Evolutionary conservation across 2,797 vertebrate genomes (phyloP).

Genomic region (Lates japonicus): DNA sequence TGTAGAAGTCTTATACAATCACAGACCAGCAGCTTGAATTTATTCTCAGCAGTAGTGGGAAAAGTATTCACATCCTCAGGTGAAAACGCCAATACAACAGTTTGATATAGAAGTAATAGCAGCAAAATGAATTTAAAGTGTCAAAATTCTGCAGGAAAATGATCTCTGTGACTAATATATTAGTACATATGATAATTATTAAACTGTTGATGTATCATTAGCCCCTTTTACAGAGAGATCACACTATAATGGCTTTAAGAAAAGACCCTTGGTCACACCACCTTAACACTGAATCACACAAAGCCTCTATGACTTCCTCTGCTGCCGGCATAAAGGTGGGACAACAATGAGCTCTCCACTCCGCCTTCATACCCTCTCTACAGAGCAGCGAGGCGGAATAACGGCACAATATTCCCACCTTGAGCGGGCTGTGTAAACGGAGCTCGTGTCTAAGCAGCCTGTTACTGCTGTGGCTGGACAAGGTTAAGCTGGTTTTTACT

Average conservation of each 20-base stretch:
- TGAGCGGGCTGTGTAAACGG: too few species aligned
- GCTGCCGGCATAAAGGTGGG: too few species aligned
- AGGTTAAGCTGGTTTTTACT: not conserved
- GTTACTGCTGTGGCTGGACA: not conserved
- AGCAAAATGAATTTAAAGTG: not conserved
- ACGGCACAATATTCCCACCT: too few species aligned
- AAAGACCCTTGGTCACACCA: too few species aligned
- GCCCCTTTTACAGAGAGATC: too few species aligned
- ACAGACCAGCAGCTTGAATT: not conserved
- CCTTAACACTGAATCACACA: too few species aligned
- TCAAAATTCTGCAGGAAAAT: not conserved
- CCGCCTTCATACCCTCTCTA: too few species aligned
- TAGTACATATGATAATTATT: not conserved
- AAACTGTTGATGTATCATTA: not conserved
- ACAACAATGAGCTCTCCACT: too few species aligned
- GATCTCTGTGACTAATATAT: not conserved
- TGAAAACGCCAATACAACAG: not conserved
- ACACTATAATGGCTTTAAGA: too few species aligned
- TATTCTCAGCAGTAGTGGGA: not conserved
- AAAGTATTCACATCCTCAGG: not conserved
- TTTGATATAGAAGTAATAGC: not conserved
- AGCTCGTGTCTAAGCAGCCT: not conserved
- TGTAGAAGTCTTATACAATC: constrained; percentile 1
- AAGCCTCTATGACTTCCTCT: too few species aligned
- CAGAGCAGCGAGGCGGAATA: too few species aligned